Evolutionary conservation across 2,888 invertebrate species (phyloP).

Genomic region (Drosophila melanosoma): DNA sequence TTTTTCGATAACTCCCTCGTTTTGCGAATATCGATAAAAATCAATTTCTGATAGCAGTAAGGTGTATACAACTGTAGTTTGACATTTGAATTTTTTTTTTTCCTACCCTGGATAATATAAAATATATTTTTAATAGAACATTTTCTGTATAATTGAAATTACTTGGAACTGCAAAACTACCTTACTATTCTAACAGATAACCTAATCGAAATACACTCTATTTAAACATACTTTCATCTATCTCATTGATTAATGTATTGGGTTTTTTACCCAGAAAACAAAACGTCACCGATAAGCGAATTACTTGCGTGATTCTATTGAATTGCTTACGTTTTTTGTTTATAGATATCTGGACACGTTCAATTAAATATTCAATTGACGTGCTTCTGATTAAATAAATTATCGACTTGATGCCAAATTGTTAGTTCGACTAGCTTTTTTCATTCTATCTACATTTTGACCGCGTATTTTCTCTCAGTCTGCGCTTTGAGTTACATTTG

Average conservation of each 20-base stretch:
- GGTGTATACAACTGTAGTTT: background rate
- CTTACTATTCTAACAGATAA: background rate
- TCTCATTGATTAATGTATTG: background rate
- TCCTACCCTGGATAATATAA: background rate
- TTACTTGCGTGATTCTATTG: slow-evolving; percentile 2
- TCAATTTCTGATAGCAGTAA: background rate
- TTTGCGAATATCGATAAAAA: background rate
- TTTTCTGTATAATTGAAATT: background rate
- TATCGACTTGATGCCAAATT: slow-evolving; percentile 58
- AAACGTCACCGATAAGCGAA: slow-evolving; percentile 8
- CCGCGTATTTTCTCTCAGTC: slow-evolving; percentile 26
- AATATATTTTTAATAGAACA: background rate
- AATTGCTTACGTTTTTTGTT: slow-evolving; percentile 1
- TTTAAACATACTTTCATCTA: background rate
- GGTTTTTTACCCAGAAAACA: background rate
- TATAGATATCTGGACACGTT: slow-evolving; percentile 35
- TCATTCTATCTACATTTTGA: slow-evolving; percentile 21
- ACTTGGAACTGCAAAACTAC: background rate
- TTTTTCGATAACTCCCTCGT: background rate
- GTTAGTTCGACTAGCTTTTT: slow-evolving; percentile 25
- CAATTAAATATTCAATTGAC: slow-evolving; percentile 41
- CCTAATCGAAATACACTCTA: background rate
- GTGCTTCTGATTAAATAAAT: slow-evolving; percentile 44
- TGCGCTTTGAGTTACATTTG: slow-evolving; percentile 24
- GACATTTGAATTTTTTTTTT: background rate